Base-by-base conservation (phyloP, 1,140 invertebrate species). In the Parasteatoda tepidariorum region DNA sequence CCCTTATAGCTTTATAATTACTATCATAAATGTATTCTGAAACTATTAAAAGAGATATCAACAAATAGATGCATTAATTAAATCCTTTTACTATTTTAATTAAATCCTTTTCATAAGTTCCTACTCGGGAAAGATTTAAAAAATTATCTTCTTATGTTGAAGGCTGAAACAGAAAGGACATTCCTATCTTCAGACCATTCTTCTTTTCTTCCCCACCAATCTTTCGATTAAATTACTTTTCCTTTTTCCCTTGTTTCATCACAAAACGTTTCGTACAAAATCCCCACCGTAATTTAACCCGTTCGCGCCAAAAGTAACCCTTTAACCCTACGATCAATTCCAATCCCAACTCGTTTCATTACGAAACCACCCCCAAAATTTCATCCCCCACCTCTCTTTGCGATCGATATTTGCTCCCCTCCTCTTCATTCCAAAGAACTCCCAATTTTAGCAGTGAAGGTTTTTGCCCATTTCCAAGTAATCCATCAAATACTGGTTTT, bases 301-400 rank as follows among this genome's bases (percentile, higher is more conserved):
- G 38, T 48, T 48, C 38, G 38, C 38, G 38, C 38, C 38, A 48
- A 48, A 48, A 59, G 26, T 54, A 71, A 71, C 68, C 68, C 68
- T 57, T 71, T 71, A 55, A 38, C 66, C 66, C 48, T 55, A 30
- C 38, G 48, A 71, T 71, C 68, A 71, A 71, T 71, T 48, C 26
- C 68, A 71, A 71, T 71, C 68, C 41, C 68, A 41, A 71, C 68
- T 57, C 68, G 68, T 71, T 71, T 71, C 68, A 71, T 71, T 48
- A 48, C 38, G 38, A 13, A 18, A 9, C 18, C 38, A 9, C 9
- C 38, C 38, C 38, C 1, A 9, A 9, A 2, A 9, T 48, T 48
- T 18, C 38, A 48, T 48, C 38, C 38, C 9, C 9, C 18, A 13
- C 38, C 38, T 48, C 38, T 18, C 38, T 48, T 18, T 18, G 9